These are phyloP conservation scores for Umimayanthus kanabou DNA, from an alignment of 92 coral and sea anemone species.

Conservation along the genomic window DNA sequence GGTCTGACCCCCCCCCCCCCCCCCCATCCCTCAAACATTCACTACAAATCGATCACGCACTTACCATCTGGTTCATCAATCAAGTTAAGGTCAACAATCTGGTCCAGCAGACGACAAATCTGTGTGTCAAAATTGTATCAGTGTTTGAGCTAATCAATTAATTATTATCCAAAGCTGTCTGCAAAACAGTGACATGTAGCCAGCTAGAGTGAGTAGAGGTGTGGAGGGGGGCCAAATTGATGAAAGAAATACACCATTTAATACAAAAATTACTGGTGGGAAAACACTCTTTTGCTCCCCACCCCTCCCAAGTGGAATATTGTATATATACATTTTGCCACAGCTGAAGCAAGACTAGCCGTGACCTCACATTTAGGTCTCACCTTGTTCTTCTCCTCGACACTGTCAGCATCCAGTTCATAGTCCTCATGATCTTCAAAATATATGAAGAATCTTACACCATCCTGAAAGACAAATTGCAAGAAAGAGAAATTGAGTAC, in stretches of 20 bases:
- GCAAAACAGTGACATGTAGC: no score
- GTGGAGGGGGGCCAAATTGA: no score
- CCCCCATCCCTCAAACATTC: no score
- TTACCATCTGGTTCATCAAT: conserved; percentile 82
- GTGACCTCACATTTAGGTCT: background rate
- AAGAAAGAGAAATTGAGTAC: background rate
- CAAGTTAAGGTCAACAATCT: conserved; percentile 76
- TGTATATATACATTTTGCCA: background rate
- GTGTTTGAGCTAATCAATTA: background rate
- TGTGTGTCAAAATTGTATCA: conserved; percentile 7
- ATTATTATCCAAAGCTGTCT: background rate
- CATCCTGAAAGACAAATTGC: conserved; percentile 72
- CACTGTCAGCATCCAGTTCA: conserved; percentile 96
- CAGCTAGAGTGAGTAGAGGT: no score
- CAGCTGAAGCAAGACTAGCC: background rate
- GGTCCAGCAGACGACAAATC: conserved; percentile 81
- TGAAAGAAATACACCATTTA: background rate
- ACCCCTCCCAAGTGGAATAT: no score
- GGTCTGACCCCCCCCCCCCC: no score
- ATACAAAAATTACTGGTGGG: no score
- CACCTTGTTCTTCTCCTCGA: conserved; percentile 97
- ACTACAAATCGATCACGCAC: conserved; percentile 21
- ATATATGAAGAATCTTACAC: conserved; percentile 85
- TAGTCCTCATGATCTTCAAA: conserved; percentile 86
- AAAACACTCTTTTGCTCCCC: no score